Conservation (phyloP, 2,888 invertebrate species). For the Phyllotreta striolata region DNA sequence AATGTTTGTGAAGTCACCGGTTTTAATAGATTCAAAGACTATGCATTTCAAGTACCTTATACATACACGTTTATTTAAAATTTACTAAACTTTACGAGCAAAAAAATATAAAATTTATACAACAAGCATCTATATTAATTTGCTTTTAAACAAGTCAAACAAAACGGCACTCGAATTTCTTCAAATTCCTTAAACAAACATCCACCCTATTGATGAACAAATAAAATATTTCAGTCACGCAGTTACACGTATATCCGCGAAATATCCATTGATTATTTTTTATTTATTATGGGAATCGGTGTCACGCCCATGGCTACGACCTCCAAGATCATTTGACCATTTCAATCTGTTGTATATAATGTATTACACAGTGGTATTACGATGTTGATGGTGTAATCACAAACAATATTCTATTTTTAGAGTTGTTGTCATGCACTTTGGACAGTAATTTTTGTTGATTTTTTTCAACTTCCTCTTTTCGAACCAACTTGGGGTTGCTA, state of each 20-base stretch:
- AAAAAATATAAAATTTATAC: no score
- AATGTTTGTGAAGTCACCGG: no score
- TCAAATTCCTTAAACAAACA: neutral
- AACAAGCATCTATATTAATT: no score
- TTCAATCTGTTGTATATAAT: conserved; percentile 34
- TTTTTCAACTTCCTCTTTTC: neutral
- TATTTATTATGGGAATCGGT: neutral
- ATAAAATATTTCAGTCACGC: conserved; percentile 1
- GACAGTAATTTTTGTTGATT: conserved; percentile 23
- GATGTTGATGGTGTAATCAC: conserved; percentile 40
- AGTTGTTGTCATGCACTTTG: conserved; percentile 50
- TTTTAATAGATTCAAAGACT: no score
- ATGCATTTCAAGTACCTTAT: no score
- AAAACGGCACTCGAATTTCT: no score
- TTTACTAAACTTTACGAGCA: no score
- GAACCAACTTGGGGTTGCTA: no score
- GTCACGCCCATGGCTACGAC: conserved; percentile 44
- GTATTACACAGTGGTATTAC: no score
- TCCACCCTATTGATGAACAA: no score
- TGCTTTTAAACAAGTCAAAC: no score
- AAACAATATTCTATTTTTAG: conserved; percentile 54
- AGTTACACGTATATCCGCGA: neutral
- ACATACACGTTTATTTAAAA: no score
- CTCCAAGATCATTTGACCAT: conserved; percentile 48
- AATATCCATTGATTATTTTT: conserved; percentile 12